Conservation (phyloP, 2,113 vertebrate species). For the Erinaceus europaeus region DNA sequence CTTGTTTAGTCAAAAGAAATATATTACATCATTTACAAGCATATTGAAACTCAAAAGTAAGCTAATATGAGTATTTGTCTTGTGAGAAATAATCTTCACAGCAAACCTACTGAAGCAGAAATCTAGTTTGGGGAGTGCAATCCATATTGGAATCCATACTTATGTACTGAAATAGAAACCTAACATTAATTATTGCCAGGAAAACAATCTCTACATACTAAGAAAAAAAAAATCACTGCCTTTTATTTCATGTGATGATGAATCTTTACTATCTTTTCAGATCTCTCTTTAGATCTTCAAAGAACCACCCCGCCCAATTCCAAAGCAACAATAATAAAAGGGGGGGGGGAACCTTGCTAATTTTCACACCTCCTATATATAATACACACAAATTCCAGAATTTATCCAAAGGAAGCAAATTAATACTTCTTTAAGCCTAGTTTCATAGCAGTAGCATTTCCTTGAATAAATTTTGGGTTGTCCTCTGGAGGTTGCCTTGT, state of each 20-base stretch:
- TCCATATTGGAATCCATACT: conserved; percentile 70
- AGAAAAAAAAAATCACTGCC: conserved; percentile 62
- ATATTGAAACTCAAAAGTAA: conserved; percentile 66
- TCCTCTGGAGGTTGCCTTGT: conserved; percentile 68
- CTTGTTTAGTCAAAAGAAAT: conserved; percentile 81
- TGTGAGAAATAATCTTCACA: conserved; percentile 78
- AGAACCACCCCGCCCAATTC: conserved; percentile 62
- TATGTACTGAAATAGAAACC: conserved; percentile 74
- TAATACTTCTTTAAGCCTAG: neutral
- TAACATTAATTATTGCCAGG: conserved; percentile 66
- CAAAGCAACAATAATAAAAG: no score
- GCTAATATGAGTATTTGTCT: conserved; percentile 75
- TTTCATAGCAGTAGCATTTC: conserved; percentile 40
- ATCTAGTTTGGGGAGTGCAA: conserved; percentile 67
- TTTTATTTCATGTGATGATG: conserved; percentile 65
- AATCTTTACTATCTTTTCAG: conserved; percentile 72
- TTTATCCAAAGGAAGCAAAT: conserved; percentile 72
- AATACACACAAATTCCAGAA: conserved; percentile 58
- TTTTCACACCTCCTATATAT: conserved; percentile 53
- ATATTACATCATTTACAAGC: conserved; percentile 78
- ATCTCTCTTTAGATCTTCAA: conserved; percentile 71
- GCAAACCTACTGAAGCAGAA: conserved; percentile 74
- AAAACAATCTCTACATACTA: conserved; percentile 63
- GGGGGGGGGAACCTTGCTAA: conserved; percentile 35
- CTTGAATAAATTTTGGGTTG: conserved; percentile 62